Base-by-base conservation (phyloP, 2,797 vertebrate species). In the Botia almorhae region DNA sequence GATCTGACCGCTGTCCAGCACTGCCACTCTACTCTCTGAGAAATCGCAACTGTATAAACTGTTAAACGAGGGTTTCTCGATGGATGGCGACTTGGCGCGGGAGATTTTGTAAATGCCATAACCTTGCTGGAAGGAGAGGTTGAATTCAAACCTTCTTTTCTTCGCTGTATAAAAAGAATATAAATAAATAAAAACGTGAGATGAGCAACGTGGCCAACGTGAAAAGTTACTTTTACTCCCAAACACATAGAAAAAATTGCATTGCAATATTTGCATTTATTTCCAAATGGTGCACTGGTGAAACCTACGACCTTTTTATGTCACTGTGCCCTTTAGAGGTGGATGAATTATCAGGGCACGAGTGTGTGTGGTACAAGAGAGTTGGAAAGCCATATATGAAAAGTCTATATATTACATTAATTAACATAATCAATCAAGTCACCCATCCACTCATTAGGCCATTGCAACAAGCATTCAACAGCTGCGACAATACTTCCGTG, bases 111-210 rank as follows among this genome's bases (percentile, higher is more conserved):
- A 98, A 86, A 98, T 94, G 5, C 95, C 94, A 17, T 93, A 96
- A 36, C 96, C 95, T 87, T 94, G 95, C 81, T 97, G 96, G 88
- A 99, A 96, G 1, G 97, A 99, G 51, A 99, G 91, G 86, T 90
- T 97, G 92, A 99, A 98, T 85, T 98, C 94, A 58, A 99, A 96
- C 65, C 90, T 93, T 85, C 93, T 91, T 85, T 93, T 96, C 80
- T 95, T 95, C 23, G 80, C 98, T 99, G 87, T 65, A 63, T 26
- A 85, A 78, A 33, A 33, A 69, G 88, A 74, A 85, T 67, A 39
- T 39, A 39, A 39, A 7, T 6, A 39, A 39, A 39, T 39, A 55
- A n/a, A 68, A 19, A n/a, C 19, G 56, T 12, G 8, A 53, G 48
- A 56, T 11, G 43, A 72, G 58, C n/a, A 73, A 26, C 8, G 14